These are phyloP conservation scores for Pampus argenteus DNA, from an alignment of 2,797 vertebrate genomes.

Conservation along the genomic window DNA sequence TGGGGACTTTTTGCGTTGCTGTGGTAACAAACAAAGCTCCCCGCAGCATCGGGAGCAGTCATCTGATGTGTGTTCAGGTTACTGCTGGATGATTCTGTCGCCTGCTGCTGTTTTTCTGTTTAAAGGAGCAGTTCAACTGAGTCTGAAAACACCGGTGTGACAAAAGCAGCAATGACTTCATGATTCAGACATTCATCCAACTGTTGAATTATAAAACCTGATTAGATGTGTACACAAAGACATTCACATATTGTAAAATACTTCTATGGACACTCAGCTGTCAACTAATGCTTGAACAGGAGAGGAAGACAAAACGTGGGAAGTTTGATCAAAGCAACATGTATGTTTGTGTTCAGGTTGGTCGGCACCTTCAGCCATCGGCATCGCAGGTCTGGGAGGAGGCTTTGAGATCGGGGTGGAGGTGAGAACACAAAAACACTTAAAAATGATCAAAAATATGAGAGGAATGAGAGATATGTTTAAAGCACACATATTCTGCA, in stretches of 20 bases:
- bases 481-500: no score
- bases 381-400: slow-evolving; percentile 96
- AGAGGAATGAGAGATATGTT: no score
- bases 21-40: neutral
- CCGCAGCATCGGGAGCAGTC: slow-evolving; percentile 28
- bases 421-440: slow-evolving; percentile 74
- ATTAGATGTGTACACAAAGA: no score
- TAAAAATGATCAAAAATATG: no score
- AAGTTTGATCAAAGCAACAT: no score
- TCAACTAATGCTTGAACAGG: no score
- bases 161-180: neutral
- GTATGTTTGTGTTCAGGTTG: slow-evolving; percentile 83
- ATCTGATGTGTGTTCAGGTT: slow-evolving; percentile 50
- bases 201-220: no score
- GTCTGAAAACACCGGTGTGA: neutral
- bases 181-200: neutral
- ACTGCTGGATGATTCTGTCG: neutral
- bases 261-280: no score
- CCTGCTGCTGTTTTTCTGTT: neutral
- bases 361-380: slow-evolving; percentile 97
- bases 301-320: no score
- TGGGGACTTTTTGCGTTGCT: neutral
- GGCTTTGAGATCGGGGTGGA: slow-evolving; percentile 98
- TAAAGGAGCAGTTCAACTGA: neutral
- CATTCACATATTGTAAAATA: no score